Base-by-base conservation (phyloP, 2,797 vertebrate genomes). In the Distichodus sexfasciatus region DNA sequence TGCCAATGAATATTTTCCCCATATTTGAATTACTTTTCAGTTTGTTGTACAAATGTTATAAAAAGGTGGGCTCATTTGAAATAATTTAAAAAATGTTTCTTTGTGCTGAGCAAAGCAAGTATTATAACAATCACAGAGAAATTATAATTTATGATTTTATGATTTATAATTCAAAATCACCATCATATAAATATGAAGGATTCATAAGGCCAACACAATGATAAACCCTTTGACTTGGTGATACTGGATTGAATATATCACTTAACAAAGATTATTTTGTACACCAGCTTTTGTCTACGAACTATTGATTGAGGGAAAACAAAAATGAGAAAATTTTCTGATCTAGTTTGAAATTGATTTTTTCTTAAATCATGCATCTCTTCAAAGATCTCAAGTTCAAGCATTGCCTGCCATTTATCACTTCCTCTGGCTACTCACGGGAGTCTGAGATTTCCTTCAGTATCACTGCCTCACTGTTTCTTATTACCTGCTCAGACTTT, bases 21-120 rank as follows among this genome's bases (percentile, higher is more conserved):
- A 67, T 55, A 31, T 71, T 79, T 75, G 50, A 79, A 77, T 76
- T 81, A 79, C 79, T 77, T 69, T 81, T 51, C 11, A 75, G 71
- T 77, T 74, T 50, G 47, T 73, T 10, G 76, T 80, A 74, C 29
- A 61, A 63, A 65, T 74, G 24, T 38, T 23, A 40, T 54, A 57
- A 61, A 70, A 46, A 43, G 78, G 31, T 46, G 48, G 65, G 23
- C 41, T 66, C 67, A 53, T 69, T 36, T 28, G 29, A 62, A 15
- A 33, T 14, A 31, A 66, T 7, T 76, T 57, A 41, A 75, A 41
- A 78, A 58, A 38, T 65, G 19, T 50, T 57, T 71, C 71, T 38
- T 24, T 55, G 33, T 55, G n/a, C 14, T 26, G 40, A 58, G 26
- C 38, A 41, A 19, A 33, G 28, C 21, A 26, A 12, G 7, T 15